Percentiles rank a stretch among this genome's conserved stretches.
phyloP scores from a whole-genome alignment of 2,113 vertebrate species.

The Neolamprologus kungweensis region DNA sequence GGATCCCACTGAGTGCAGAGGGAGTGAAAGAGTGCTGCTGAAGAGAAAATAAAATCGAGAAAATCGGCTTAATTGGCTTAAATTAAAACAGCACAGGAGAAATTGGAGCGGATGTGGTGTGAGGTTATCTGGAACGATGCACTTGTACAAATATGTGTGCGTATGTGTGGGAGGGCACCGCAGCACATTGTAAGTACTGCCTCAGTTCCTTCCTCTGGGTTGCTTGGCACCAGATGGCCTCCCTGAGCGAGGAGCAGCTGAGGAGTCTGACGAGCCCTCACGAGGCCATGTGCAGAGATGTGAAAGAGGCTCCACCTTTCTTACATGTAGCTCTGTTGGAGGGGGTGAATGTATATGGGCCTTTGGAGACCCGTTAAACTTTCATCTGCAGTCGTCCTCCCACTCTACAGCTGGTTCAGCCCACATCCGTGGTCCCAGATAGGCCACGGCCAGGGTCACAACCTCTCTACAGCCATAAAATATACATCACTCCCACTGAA shows the following conservation, averaged over 20 bases:
- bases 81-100: constrained; percentile 44
- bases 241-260: constrained; percentile 75
- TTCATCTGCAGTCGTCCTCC: constrained; percentile 28
- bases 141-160: neutral
- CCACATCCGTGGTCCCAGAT: constrained; percentile 15
- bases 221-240: constrained; percentile 50
- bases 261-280: constrained; percentile 66
- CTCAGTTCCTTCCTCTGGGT: neutral
- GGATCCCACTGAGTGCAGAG: constrained; percentile 35
- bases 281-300: constrained; percentile 13
- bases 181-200: neutral
- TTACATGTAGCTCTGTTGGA: constrained; percentile 1
- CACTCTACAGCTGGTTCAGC: constrained; percentile 45
- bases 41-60: constrained; percentile 42
- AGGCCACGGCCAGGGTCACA: constrained; percentile 23
- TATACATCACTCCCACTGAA: constrained; percentile 25
- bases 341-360: constrained; percentile 65
- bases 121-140: constrained; percentile 35
- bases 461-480: constrained; percentile 32
- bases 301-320: neutral
- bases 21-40: neutral
- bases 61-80: constrained; percentile 61
- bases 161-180: neutral
- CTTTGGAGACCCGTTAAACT: constrained; percentile 76
- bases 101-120: constrained; percentile 23